Evolutionary conservation across 2,113 vertebrate genomes (phyloP).

Genomic region (Leucoraja erinaceus): DNA sequence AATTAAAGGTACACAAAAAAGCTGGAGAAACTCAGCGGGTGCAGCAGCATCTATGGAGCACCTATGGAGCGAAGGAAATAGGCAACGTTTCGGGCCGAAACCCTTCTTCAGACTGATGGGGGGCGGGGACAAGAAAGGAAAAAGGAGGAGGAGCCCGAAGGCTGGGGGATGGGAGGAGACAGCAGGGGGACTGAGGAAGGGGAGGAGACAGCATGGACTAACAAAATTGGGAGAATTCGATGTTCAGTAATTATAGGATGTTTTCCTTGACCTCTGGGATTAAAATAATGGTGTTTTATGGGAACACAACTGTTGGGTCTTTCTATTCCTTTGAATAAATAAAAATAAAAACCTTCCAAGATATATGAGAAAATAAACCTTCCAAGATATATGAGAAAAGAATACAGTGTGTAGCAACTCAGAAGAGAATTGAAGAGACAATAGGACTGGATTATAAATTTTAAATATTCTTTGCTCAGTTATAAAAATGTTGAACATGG

Average conservation of each 20-base stretch:
- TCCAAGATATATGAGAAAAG: background rate
- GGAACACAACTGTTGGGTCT: background rate
- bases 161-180: too few relatives aligned
- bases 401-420: background rate
- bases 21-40: too few relatives aligned
- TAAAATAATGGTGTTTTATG: background rate
- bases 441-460: background rate
- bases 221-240: too few relatives aligned
- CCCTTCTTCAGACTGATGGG: too few relatives aligned
- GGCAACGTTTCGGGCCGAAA: too few relatives aligned
- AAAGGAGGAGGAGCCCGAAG: too few relatives aligned
- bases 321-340: background rate
- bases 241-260: background rate
- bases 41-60: too few relatives aligned
- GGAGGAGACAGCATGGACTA: too few relatives aligned
- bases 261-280: background rate
- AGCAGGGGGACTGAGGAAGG: too few relatives aligned
- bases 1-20: too few relatives aligned
- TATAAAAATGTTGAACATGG: background rate
- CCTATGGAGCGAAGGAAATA: too few relatives aligned
- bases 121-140: too few relatives aligned
- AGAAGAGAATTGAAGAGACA: background rate
- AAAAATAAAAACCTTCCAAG: background rate
- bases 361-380: background rate
- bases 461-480: background rate